Evolutionary conservation across 1,140 invertebrate species (phyloP), one percentile per base, ranked within the genome.

Genomic region (Drosophila seguyi): DNA sequence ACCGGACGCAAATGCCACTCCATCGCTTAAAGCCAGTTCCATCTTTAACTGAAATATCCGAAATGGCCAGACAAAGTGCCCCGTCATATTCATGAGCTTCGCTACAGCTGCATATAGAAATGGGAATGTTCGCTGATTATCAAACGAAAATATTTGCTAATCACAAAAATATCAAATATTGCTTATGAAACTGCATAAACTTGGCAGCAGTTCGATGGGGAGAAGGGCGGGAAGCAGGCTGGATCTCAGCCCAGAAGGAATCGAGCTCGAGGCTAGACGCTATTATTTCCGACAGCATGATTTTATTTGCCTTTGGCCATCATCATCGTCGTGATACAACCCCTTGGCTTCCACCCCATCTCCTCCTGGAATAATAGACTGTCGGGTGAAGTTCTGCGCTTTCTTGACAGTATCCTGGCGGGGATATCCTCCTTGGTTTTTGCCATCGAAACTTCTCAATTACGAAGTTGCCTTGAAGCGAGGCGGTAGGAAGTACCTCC

Each of bases 231-330:
- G 6, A 22, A 41, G 14, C 20, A 36, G 47, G 50, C 61, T 69
- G 25, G 13, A 31, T 34, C 52, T 61, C 56, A 73, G 52, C 50
- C 61, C 65, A 38, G 29, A 42, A 53, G 74, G 53, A 78, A 79
- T 88, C 71, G 68, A 85, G 42, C 63, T 75, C 67, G 55, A 81
- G 61, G 69, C 77, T 87, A 91, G 90, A 91, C 90, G 86, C 75
- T 91, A 91, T 91, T 91, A 90, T 91, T 91, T 91, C 90, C 90
- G 66, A 90, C 63, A 78, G 82, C 85, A 91, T 91, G 90, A 84
- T 90, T 91, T 91, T 91, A 84, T 83, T 91, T 86, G 78, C 72
- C 62, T 45, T 59, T 44, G 45, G 48, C 78, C 59, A 62, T 60
- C 57, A 61, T 57, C 69, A 44, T 78, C 62, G 20, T 44, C 62